Base-by-base conservation (phyloP, 2,888 invertebrate species). In the Crossocerus cetratus region DNA sequence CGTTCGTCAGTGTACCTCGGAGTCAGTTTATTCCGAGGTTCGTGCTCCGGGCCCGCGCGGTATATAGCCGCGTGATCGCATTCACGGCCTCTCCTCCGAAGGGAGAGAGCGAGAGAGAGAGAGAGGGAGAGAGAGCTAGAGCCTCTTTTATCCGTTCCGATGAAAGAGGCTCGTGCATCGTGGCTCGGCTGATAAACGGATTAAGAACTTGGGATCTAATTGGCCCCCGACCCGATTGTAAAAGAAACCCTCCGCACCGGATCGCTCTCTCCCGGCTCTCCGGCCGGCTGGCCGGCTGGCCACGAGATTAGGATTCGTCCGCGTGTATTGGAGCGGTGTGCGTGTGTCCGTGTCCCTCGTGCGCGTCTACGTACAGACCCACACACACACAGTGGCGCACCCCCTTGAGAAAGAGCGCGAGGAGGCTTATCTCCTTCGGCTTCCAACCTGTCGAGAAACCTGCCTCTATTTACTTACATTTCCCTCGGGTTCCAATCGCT, bases 201-300 rank as follows among this genome's bases (percentile, higher is more conserved):
- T 82, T 83, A 81, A 80, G 78, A 81, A 83, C 69, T 83, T 80
- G 42, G 75, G 69, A 78, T 83, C 81, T 82, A 82, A 81, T 81
- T 82, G 83, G 78, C 72, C 72, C 57, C 72, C 67, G 72, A 68
- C 21, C 68, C 78, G 82, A 81, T 81, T 76, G 75, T 81, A 81
- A 81, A 81, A 72, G 79, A 81, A 77, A 75, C 75, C 79, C 72
- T 77, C 74, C 71, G 45, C 32, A 32, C 32, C 32, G 32, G 32
- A 32, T 32, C 32, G 32, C 8, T 11, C 32, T 32, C 32, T 32
- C 32, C n/a, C n/a, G n/a, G n/a, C n/a, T n/a, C n/a, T n/a, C n/a
- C n/a, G n/a, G n/a, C n/a, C 76, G 73, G 71, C 55, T 73, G 77
- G 69, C 69, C 72, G 74, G 77, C 75, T 72, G 65, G 60, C 69